phyloP scores from a whole-genome alignment of 2,888 invertebrate genomes.

The Andrena hattorfiana region DNA sequence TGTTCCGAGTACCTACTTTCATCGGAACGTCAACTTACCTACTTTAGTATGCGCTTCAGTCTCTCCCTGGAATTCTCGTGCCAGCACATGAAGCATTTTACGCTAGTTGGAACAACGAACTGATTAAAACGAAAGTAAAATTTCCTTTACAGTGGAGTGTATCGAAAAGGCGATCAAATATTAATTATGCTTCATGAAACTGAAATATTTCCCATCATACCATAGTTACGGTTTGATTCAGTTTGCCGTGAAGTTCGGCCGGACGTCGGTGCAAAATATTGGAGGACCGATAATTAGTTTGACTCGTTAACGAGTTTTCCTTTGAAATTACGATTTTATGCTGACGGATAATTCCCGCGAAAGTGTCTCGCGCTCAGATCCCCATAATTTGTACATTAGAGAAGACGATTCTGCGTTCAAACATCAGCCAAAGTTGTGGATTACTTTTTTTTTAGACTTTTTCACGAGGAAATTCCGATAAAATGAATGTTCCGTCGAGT shows the following conservation, averaged over 20 bases:
- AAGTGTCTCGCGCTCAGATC: background rate
- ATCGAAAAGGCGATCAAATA: background rate
- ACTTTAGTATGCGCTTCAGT: background rate
- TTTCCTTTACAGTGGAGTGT: background rate
- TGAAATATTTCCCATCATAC: background rate
- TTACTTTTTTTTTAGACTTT: too few species aligned
- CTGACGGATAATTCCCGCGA: background rate
- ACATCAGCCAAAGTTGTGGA: too few species aligned
- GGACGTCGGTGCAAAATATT: background rate
- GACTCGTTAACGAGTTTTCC: constrained; percentile 5
- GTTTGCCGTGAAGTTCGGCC: background rate
- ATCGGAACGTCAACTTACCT: background rate
- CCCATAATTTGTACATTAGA: background rate
- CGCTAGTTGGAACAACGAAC: background rate
- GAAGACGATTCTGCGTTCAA: too few species aligned
- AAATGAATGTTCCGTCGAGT: too few species aligned
- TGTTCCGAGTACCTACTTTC: background rate
- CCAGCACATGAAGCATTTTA: background rate
- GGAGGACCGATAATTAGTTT: constrained; percentile 16
- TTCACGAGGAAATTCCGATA: too few species aligned
- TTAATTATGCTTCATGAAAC: background rate
- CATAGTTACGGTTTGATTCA: background rate
- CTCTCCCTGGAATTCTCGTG: background rate
- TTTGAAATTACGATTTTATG: background rate
- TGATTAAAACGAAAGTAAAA: background rate